These are phyloP conservation scores for Rhegmatorhina hoffmannsi DNA, from an alignment of 2,113 vertebrate species.

Conservation along the genomic window DNA sequence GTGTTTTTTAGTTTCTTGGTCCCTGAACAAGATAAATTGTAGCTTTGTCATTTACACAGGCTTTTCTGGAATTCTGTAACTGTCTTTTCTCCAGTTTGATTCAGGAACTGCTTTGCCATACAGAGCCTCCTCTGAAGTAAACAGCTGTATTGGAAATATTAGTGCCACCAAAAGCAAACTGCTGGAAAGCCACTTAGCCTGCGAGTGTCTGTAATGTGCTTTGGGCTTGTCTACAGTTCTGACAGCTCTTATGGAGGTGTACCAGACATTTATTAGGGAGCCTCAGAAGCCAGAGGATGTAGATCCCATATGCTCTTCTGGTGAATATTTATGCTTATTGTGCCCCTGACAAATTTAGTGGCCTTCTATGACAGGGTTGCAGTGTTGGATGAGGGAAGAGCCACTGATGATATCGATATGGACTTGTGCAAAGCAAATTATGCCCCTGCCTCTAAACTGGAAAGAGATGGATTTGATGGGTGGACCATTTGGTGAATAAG, in stretches of 20 bases:
- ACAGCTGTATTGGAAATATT: neutral
- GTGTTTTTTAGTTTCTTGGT: neutral
- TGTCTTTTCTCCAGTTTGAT: neutral
- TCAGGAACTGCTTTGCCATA: neutral
- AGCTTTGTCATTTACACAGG: neutral
- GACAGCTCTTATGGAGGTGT: neutral
- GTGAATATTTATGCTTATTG: neutral
- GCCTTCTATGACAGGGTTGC: neutral
- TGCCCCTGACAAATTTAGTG: neutral
- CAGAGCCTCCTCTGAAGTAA: neutral
- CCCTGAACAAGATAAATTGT: neutral
- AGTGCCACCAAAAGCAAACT: neutral
- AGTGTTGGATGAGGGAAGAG: neutral
- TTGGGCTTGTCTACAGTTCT: neutral
- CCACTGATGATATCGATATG: neutral
- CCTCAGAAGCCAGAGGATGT: neutral
- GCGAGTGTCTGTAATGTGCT: neutral
- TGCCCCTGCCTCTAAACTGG: neutral
- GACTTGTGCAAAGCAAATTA: neutral
- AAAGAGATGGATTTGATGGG: neutral
- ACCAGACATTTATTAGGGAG: neutral
- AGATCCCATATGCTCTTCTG: neutral
- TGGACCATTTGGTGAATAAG: neutral
- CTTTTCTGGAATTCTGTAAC: neutral
- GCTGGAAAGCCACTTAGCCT: neutral